Base-by-base conservation (phyloP, 2,888 invertebrate species). In the Plagodis dolabraria region DNA sequence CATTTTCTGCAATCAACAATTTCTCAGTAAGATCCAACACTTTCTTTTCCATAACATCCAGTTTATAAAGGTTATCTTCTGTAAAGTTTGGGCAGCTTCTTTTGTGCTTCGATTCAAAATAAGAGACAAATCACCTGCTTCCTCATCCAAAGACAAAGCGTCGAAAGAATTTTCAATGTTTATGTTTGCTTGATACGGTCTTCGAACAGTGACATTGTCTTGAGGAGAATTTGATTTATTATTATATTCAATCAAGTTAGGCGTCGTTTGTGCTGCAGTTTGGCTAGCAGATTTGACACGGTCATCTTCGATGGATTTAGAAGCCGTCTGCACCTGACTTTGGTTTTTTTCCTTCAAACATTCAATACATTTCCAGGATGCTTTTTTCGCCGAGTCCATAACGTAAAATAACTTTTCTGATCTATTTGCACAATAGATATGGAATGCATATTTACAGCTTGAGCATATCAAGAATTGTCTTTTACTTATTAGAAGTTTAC, bases 101-200 rank as follows among this genome's bases (percentile, higher is more conserved):
- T 47, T 34, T n/a, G 47, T 34, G n/a, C 11, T 34, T 5, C 34
- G 5, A n/a, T 47, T 33, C 34, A 34, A 47, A 7, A 47, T 47
- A 34, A 47, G 2, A 10, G 47, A 47, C 34, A 47, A 9, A 47
- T 47, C 47, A n/a, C n/a, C 47, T 6, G n/a, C 47, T 34, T 47
- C 34, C 7, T 47, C 47, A n/a, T 48, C 50, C 5, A 50, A 22
- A 42, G 50, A 5, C 10, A 47, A 34, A 7, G 34, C 1, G 1
- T 47, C 34, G 33, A 47, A 47, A 4, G 47, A 34, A 34, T 47
- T 47, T 47, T 47, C 34, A n/a, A n/a, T 34, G 7, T 33, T 9
- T 33, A 47, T 11, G 34, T 33, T 47, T n/a, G 47, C 47, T n/a
- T 34, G n/a, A n/a, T n/a, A n/a, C n/a, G n/a, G n/a, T n/a, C n/a